These are phyloP conservation scores for Gnathochromis pfefferi DNA, from an alignment of 2,113 vertebrate genomes.

Conservation along the genomic window DNA sequence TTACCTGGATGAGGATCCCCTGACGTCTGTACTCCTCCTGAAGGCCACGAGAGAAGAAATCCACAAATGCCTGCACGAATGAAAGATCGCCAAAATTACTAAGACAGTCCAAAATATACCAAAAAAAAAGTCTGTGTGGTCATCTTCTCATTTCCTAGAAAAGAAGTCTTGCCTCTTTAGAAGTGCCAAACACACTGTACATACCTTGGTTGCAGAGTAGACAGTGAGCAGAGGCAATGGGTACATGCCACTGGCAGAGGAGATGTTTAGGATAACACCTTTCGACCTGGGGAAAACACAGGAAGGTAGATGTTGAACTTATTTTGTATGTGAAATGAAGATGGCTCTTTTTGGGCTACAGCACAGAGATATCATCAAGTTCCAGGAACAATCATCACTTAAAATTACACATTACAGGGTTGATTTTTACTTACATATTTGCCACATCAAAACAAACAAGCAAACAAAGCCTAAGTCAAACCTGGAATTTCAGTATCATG, in stretches of 20 bases:
- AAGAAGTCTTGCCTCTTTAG: neutral
- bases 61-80: constrained; percentile 81
- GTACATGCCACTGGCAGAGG: constrained; percentile 78
- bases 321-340: neutral
- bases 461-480: neutral
- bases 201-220: constrained; percentile 89
- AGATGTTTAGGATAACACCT: constrained; percentile 87
- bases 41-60: constrained; percentile 88
- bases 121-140: neutral
- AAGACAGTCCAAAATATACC: neutral
- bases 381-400: neutral
- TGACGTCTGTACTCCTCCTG: constrained; percentile 85
- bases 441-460: neutral
- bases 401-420: neutral
- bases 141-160: neutral
- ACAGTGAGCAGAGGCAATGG: constrained; percentile 82
- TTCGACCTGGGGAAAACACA: constrained; percentile 64
- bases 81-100: neutral
- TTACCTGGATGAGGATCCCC: constrained; percentile 94
- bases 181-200: neutral
- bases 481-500: neutral
- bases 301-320: neutral
- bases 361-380: neutral
- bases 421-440: neutral
- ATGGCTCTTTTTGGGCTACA: neutral